Percentiles rank a stretch among this genome's conserved stretches.
phyloP scores from a whole-genome alignment of 2,888 invertebrate species.

The Trichopoda pennipes region DNA sequence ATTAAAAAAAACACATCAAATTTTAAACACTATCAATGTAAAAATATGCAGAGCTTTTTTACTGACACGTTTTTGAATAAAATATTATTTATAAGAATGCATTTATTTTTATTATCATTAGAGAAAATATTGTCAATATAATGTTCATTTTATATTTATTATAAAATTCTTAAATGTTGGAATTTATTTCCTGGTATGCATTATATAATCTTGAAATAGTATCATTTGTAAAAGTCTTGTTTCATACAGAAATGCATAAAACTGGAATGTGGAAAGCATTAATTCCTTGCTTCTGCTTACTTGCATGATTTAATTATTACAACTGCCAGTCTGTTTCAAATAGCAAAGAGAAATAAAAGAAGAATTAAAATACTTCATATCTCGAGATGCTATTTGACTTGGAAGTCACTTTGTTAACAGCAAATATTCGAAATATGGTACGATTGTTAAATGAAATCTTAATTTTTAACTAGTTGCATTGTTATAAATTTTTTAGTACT shows the following conservation, averaged over 20 bases:
- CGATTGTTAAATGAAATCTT: background rate
- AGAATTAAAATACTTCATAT: constrained; percentile 1
- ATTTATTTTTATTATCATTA: background rate
- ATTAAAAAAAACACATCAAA: no score
- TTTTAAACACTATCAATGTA: no score
- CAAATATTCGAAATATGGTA: constrained; percentile 7
- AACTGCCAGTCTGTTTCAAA: constrained; percentile 12
- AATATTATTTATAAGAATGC: no score
- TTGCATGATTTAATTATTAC: constrained; percentile 3
- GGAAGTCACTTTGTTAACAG: background rate
- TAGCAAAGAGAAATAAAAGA: background rate
- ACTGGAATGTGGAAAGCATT: background rate
- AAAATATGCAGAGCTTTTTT: no score
- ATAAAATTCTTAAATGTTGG: constrained; percentile 2
- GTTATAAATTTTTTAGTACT: no score
- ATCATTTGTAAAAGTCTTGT: background rate
- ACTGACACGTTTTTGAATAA: no score
- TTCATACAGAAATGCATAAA: background rate
- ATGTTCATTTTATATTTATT: background rate
- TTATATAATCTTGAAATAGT: background rate
- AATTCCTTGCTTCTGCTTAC: background rate
- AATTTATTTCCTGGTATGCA: constrained; percentile 7
- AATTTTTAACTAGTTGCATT: no score
- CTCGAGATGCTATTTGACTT: background rate
- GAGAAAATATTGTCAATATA: background rate